Evolutionary conservation across 2,113 vertebrate species (phyloP).

Genomic region (Beaufortia kweichowensis): DNA sequence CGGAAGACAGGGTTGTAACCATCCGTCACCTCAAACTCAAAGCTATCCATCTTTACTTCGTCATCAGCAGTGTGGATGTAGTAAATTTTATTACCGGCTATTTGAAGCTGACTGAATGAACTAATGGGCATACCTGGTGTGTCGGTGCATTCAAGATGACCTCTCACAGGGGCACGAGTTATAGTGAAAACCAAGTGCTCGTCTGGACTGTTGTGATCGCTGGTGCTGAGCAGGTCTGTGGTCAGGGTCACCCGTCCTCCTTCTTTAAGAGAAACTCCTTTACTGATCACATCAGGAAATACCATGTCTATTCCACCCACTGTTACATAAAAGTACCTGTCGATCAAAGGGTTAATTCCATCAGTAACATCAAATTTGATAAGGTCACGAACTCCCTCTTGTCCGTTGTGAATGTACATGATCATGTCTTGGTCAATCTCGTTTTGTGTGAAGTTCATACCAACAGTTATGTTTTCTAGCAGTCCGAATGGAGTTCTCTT

Average conservation of each 20-base stretch:
- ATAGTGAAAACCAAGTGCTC: slow-evolving; percentile 92
- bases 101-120: slow-evolving; percentile 91
- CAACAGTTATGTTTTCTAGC: slow-evolving; percentile 83
- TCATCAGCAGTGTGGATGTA: slow-evolving; percentile 94
- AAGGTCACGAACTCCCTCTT: slow-evolving; percentile 87
- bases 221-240: slow-evolving; percentile 94
- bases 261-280: slow-evolving; percentile 92
- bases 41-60: slow-evolving; percentile 95
- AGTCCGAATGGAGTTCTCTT: slow-evolving; percentile 68
- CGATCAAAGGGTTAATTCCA: slow-evolving; percentile 89
- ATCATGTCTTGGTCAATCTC: slow-evolving; percentile 87
- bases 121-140: slow-evolving; percentile 80
- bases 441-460: slow-evolving; percentile 95
- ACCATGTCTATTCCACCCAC: slow-evolving; percentile 87
- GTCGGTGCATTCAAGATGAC: slow-evolving; percentile 92
- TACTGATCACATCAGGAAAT: slow-evolving; percentile 91
- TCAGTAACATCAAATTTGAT: slow-evolving; percentile 97
- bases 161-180: slow-evolving; percentile 86
- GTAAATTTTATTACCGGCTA: slow-evolving; percentile 93
- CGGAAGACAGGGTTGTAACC: slow-evolving; percentile 93
- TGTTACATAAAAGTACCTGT: slow-evolving; percentile 93
- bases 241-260: slow-evolving; percentile 90
- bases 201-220: slow-evolving; percentile 93
- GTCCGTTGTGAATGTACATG: slow-evolving; percentile 83
- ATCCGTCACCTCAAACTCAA: slow-evolving; percentile 95